A percentile compares a stretch with the other conserved stretches of the same genome.
phyloP scores from a whole-genome alignment of 2,797 vertebrate genomes.

The Eremophila alpestris region DNA sequence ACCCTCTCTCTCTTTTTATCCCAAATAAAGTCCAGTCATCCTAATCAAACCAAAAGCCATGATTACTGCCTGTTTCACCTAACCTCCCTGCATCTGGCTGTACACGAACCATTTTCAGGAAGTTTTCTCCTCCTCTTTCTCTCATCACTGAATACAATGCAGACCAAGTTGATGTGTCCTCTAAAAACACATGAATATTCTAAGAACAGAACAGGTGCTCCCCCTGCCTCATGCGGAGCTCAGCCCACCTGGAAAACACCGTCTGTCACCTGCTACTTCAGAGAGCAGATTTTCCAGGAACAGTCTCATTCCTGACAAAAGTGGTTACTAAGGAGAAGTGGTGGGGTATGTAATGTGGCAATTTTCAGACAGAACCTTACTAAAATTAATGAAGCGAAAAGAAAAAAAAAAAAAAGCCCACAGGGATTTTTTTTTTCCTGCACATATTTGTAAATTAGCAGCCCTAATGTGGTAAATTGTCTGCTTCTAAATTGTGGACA shows the following conservation, averaged over 20 bases:
- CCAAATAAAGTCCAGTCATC: constrained; percentile 41
- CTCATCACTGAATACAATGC: not conserved
- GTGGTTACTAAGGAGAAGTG: not conserved
- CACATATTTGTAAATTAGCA: not conserved
- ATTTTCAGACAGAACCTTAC: constrained; percentile 20
- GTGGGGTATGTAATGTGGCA: not conserved
- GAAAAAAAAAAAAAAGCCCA: fast-evolving
- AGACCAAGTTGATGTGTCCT: not conserved
- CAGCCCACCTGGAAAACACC: constrained; percentile 58
- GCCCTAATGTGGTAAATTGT: not conserved
- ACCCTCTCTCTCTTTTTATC: not conserved
- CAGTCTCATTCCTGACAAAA: not conserved
- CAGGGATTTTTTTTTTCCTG: not conserved
- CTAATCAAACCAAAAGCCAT: constrained; percentile 39
- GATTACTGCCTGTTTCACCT: constrained; percentile 17
- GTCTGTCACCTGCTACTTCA: not conserved
- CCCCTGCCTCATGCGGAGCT: constrained; percentile 58
- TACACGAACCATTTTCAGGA: not conserved
- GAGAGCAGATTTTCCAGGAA: constrained; percentile 29
- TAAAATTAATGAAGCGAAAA: constrained; percentile 21
- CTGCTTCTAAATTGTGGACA: not conserved
- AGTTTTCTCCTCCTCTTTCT: not conserved
- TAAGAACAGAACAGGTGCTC: constrained; percentile 61
- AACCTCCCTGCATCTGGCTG: not conserved
- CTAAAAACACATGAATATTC: constrained; percentile 36